phyloP scores from a whole-genome alignment of 2,888 invertebrate genomes.

The Zhuqinia jingwanae region DNA sequence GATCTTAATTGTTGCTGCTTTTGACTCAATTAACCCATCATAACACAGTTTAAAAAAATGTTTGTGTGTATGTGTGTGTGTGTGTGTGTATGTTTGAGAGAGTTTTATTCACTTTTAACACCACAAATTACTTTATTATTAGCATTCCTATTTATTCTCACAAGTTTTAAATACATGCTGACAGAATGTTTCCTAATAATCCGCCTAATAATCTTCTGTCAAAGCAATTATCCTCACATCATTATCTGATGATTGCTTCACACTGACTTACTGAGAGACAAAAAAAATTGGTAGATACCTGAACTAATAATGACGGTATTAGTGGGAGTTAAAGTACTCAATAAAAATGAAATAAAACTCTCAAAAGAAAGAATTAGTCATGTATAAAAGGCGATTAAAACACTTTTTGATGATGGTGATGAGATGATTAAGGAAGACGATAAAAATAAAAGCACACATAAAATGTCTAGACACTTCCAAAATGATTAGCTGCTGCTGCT shows the following conservation, averaged over 20 bases:
- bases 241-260: not conserved
- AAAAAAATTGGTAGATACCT: not conserved
- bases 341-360: conserved; percentile 16
- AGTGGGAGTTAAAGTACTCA: not conserved
- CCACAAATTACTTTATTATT: conserved; percentile 37
- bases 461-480: conserved; percentile 59
- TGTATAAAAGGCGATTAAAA: conserved; percentile 35
- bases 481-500: conserved; percentile 7
- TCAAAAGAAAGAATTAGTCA: conserved; percentile 21
- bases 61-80: not conserved
- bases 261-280: no score
- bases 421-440: no score
- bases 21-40: conserved; percentile 55
- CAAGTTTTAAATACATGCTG: not conserved
- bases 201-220: conserved; percentile 32
- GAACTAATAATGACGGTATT: not conserved
- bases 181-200: not conserved
- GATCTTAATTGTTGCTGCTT: conserved; percentile 56
- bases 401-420: conserved; percentile 1
- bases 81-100: not conserved
- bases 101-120: conserved; percentile 3
- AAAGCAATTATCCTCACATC: conserved; percentile 1
- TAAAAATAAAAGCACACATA: no score
- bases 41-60: no score
- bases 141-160: not conserved